Base-by-base conservation (phyloP, 2,888 invertebrate genomes). In the Drosophila buzzatii region DNA sequence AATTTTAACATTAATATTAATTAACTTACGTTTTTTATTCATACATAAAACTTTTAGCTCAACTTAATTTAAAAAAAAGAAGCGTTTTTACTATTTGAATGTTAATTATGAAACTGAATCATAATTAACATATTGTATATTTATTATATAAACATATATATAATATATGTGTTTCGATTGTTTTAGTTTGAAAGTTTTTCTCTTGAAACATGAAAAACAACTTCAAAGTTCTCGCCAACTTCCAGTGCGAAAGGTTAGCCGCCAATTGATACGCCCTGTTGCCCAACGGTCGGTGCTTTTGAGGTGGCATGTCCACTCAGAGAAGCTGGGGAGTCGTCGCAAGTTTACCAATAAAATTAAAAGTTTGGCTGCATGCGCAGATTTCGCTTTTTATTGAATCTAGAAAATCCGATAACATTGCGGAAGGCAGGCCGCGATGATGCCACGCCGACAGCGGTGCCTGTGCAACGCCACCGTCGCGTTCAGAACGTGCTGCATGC, bases 281-380 rank as follows among this genome's bases (percentile, higher is more conserved):
- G 41, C 8, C 59, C 59, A 53, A 7, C 20, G 23, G 16, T 20
- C 42, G 57, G 27, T 39, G 44, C 44, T 18, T 23, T 7, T 6
- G 39, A 39, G 53, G 37, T 51, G 49, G 37, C 62, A 41, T 68
- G 79, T 60, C 73, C 70, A 61, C n/a, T 58, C 47, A 14, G 39
- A 4, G 60, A 39, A 42, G 35, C 5, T n/a, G 49, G 57, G 27
- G 18, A 12, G 16, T 49, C 72, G 72, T 73, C 53, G 70, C 76
- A 89, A 89, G 84, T 82, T 89, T 90, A 78, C 82, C 87, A 89
- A 88, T 88, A 86, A 90, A 90, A 88, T 88, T 90, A 90, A 88
- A 88, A 89, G 79, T 90, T 90, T 74, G 75, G 71, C 78, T 76
- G 80, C 81, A 87, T 82, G 85, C 82, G 72, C 81, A 81, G 86